Base-by-base conservation (phyloP, 2,797 vertebrate genomes). In the Lutjanus campechanus region DNA sequence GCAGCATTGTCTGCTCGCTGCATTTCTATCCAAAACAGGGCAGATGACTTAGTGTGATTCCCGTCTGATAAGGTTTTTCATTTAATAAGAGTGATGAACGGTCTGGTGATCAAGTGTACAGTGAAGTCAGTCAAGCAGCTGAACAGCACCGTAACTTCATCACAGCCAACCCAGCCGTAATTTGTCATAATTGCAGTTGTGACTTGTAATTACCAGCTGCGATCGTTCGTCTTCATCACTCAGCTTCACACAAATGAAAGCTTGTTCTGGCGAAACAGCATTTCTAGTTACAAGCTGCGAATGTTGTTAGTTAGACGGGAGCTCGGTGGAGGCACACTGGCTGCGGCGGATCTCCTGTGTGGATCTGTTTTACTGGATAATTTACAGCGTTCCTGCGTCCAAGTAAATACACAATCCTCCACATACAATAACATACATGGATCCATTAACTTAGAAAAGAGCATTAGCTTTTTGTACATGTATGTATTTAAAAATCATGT, bases 81-180 rank as follows among this genome's bases (percentile, higher is more conserved):
- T 89, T 84, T 87, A 86, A 89, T 83, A 75, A 80, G 36, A 77
- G 77, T 4, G 83, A 86, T 85, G 84, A 91, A 81, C 73, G 87
- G 43, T 83, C 78, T 49, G 69, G 17, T 74, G 82, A 83, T 92
- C 83, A 79, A 73, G 82, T 75, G 66, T 50, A 68, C 81, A 56
- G 69, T 72, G 40, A 55, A 76, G 58, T 69, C 73, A 76, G 59
- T 40, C 66, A 77, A 46, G 40, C 60, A 73, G 73, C 59, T 16
- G 53, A 70, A 47, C 81, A 53, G 80, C 15, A 47, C 7, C 3
- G 66, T 17, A 65, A 79, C 64, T 65, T 88, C 40, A 76, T 83
- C 76, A 56, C 49, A 68, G 73, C 29, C 5, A 84, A 49, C 58
- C 20, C 4, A 36, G 69, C 79, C 22, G 78, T 83, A 75, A 86